Evolutionary conservation across 2,888 invertebrate species (phyloP).

Genomic region (Drepana falcataria): DNA sequence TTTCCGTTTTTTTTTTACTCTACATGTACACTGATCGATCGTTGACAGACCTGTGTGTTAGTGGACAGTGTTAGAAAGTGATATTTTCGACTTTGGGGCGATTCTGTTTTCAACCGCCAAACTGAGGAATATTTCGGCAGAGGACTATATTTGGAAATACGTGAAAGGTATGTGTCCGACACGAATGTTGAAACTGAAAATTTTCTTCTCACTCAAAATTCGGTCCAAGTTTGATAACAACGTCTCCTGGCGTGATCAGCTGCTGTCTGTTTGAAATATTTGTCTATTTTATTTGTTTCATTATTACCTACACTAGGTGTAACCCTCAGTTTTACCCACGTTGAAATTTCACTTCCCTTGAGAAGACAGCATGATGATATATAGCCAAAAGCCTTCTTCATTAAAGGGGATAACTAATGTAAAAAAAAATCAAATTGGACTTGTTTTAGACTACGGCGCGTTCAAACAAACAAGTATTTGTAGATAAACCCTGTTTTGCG

Average conservation of each 20-base stretch:
- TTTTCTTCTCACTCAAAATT: slow-evolving; percentile 15
- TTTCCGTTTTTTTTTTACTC: slow-evolving; percentile 24
- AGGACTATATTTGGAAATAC: slow-evolving; percentile 70
- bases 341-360: too few species aligned
- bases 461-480: too few species aligned
- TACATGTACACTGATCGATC: slow-evolving; percentile 26
- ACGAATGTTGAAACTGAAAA: slow-evolving; percentile 15
- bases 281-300: too few species aligned
- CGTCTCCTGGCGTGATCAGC: background rate
- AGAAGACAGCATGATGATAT: too few species aligned
- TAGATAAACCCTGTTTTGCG: too few species aligned
- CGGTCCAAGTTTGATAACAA: slow-evolving; percentile 45
- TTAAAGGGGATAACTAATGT: too few species aligned
- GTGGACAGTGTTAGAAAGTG: slow-evolving; percentile 60
- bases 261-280: background rate
- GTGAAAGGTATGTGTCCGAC: slow-evolving; percentile 58
- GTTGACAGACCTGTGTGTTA: slow-evolving; percentile 34
- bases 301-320: too few species aligned
- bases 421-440: too few species aligned
- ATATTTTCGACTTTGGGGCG: slow-evolving; percentile 45
- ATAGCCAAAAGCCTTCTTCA: too few species aligned
- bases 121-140: slow-evolving; percentile 68
- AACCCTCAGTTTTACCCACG: too few species aligned
- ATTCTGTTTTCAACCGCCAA: slow-evolving; percentile 55
- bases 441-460: too few species aligned